Evolutionary conservation across 2,888 invertebrate genomes (phyloP).

Genomic region (Amblyjoppa fuscipennis): DNA sequence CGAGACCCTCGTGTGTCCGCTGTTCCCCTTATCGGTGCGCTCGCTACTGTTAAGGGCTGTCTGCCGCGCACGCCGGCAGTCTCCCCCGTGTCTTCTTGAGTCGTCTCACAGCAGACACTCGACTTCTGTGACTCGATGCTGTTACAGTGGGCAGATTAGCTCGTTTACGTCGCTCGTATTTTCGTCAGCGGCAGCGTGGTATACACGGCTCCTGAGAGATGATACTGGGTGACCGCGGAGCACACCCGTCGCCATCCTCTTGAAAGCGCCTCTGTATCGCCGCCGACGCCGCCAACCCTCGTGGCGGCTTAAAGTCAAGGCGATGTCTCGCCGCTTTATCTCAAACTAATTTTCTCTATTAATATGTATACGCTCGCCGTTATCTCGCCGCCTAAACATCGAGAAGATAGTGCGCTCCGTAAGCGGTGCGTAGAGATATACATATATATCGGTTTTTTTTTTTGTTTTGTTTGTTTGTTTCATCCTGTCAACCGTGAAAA

Average conservation of each 20-base stretch:
- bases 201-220: conserved; percentile 35
- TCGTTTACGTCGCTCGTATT: conserved; percentile 61
- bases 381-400: conserved; percentile 22
- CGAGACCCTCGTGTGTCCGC: conserved; percentile 22
- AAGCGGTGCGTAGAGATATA: neutral
- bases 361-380: neutral
- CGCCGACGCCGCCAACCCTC: conserved; percentile 38
- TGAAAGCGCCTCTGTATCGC: conserved; percentile 38
- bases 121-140: conserved; percentile 32
- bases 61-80: conserved; percentile 31
- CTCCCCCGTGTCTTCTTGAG: conserved; percentile 30
- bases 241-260: conserved; percentile 60
- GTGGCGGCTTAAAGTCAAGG: conserved; percentile 9
- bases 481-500: neutral
- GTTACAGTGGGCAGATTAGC: conserved; percentile 51
- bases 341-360: conserved; percentile 1
- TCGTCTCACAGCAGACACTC: conserved; percentile 37
- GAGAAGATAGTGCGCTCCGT: neutral
- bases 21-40: conserved; percentile 28
- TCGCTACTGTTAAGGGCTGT: conserved; percentile 47
- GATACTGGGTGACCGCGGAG: conserved; percentile 48
- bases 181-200: conserved; percentile 40
- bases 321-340: conserved; percentile 23
- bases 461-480: neutral
- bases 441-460: neutral